phyloP scores from a whole-genome alignment of 2,888 invertebrate species.

The Panopea generosa region DNA sequence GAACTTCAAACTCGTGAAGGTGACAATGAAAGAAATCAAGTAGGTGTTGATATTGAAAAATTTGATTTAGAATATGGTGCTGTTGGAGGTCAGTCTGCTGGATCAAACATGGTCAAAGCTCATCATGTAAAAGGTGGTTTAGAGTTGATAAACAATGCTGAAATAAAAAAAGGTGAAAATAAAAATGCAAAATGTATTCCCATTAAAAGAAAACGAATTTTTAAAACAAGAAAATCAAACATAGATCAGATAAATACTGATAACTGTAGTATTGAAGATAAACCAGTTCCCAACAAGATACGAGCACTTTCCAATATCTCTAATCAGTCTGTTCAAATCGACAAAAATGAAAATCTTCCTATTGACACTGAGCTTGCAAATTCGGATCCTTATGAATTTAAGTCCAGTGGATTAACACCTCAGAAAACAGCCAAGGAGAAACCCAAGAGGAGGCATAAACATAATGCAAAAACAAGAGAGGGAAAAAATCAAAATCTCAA shows the following conservation, averaged over 20 bases:
- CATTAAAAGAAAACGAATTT: constrained; percentile 50
- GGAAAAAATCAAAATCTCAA: constrained; percentile 1
- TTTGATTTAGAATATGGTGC: too few species aligned
- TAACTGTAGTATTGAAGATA: not conserved
- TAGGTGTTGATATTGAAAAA: constrained; percentile 7
- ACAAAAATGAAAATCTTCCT: too few species aligned
- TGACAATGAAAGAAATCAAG: constrained; percentile 10
- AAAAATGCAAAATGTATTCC: constrained; percentile 7
- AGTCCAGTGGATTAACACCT: constrained; percentile 72
- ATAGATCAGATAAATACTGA: not conserved
- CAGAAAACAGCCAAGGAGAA: constrained; percentile 44
- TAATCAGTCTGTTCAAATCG: too few species aligned
- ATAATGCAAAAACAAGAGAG: constrained; percentile 11
- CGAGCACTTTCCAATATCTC: too few species aligned
- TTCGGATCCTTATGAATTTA: constrained; percentile 77
- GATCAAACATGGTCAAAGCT: constrained; percentile 1
- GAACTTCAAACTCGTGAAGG: too few species aligned
- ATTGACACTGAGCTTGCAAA: too few species aligned
- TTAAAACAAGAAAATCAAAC: constrained; percentile 39
- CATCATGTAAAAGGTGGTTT: constrained; percentile 9
- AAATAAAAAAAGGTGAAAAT: constrained; percentile 1
- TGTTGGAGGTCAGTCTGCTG: constrained; percentile 11
- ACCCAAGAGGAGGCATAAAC: constrained; percentile 24
- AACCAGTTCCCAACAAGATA: not conserved
- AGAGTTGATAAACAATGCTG: not conserved